Base-by-base conservation (phyloP, 2,888 invertebrate genomes). In the Abscondita cerata region DNA sequence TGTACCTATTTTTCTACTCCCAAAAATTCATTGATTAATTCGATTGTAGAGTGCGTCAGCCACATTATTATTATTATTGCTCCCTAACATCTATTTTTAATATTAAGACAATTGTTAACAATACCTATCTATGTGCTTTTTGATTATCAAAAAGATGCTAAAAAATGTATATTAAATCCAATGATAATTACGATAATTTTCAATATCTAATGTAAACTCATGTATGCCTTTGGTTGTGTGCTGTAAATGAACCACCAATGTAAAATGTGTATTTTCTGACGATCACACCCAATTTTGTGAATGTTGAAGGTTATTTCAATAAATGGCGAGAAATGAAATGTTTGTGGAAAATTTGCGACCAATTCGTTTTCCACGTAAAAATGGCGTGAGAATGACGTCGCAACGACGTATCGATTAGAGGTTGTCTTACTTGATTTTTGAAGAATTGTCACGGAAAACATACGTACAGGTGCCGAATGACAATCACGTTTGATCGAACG, bases 231-330 rank as follows among this genome's bases (percentile, higher is more conserved):
- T 59, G 50, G 50, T 58, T 59, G 54, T 55, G 59, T 59, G 33
- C 46, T 62, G 52, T 62, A 54, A 44, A 48, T 50, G 47, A 51
- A 58, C 53, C 44, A 44, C 44, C 9, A 41, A 54, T 59, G 57
- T 59, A 54, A n/a, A n/a, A 54, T 62, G 62, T 59, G 31, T 51
- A 53, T 55, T 60, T 56, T 66, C 66, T 62, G 65, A 68, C 57
- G 57, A 62, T 62, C 68, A 64, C 65, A 65, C 66, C 68, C 67
- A 70, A 53, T 64, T 69, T 66, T 71, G 70, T 72, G 71, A 69
- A 70, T 69, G 62, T 67, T 66, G 25, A 64, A 64, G 66, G 68
- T 68, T 71, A 70, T 72, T 71, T 70, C 61, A 70, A 68, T 71
- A 70, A 68, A 70, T 70, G 69, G 68, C 71, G 69, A 53, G 52